Evolutionary conservation across 2,797 vertebrate genomes (phyloP).

Genomic region (Orientallactaga sibirica): DNA sequence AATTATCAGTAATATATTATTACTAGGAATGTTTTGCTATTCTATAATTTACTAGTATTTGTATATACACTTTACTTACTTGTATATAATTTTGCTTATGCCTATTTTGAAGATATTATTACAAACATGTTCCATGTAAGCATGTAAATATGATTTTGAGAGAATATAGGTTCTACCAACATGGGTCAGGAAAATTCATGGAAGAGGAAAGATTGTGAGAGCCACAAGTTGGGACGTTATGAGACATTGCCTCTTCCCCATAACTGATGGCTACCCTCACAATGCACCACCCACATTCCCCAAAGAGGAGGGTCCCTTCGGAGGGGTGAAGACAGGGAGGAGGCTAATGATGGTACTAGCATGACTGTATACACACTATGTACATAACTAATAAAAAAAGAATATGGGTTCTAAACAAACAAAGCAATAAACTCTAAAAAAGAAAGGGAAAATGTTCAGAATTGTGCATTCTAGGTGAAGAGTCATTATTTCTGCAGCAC

Average conservation of each 20-base stretch:
- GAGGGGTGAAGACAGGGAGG: no score
- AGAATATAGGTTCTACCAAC: conserved; percentile 5
- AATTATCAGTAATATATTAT: conserved; percentile 26
- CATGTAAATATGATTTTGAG: conserved; percentile 25
- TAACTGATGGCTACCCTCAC: no score
- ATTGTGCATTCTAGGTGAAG: conserved; percentile 8
- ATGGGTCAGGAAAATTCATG: no score
- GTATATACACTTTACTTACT: conserved; percentile 15
- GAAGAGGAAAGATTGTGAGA: no score
- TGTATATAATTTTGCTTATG: conserved; percentile 25
- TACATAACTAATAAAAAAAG: no score
- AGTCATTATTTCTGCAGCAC: conserved; percentile 28
- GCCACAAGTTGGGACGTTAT: no score
- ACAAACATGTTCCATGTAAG: conserved; percentile 8
- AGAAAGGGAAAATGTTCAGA: background rate
- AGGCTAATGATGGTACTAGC: no score
- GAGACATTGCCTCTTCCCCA: no score
- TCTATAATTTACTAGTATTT: conserved; percentile 37
- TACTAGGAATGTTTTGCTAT: background rate
- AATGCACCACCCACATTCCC: no score
- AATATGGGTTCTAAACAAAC: conserved; percentile 39
- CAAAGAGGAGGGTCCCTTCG: no score
- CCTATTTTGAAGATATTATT: conserved; percentile 17
- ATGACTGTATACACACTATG: no score
- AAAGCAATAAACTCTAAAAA: conserved; percentile 15